phyloP scores from a whole-genome alignment of 2,113 vertebrate genomes.

The Scomber japonicus region DNA sequence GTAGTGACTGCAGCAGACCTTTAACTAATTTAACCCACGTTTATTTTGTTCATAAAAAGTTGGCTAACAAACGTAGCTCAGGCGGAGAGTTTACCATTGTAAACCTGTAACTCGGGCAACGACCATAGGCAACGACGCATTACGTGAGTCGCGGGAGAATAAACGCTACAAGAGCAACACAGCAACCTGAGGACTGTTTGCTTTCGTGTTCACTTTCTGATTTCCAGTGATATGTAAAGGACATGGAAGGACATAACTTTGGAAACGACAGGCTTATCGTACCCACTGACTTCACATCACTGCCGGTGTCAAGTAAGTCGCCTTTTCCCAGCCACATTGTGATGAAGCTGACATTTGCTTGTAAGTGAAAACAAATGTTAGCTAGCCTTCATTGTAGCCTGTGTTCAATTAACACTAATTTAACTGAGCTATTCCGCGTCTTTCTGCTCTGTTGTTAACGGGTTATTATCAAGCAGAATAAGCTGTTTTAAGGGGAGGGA shows the following conservation, averaged over 20 bases:
- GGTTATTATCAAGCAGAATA: not conserved
- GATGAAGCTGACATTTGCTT: not conserved
- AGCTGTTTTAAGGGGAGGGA: not conserved
- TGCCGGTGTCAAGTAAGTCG: constrained; percentile 63
- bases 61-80: not conserved
- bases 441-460: not conserved
- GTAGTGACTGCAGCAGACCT: no score
- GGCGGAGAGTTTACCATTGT: not conserved
- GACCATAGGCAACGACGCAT: constrained; percentile 39
- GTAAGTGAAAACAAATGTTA: not conserved
- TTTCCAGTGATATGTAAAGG: not conserved
- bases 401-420: not conserved
- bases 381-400: not conserved
- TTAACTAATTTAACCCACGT: not conserved
- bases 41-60: not conserved
- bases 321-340: not conserved
- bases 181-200: not conserved
- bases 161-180: not conserved
- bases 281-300: constrained; percentile 72
- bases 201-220: accelerated
- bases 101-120: constrained; percentile 55
- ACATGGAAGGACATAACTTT: constrained; percentile 62
- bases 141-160: constrained; percentile 47
- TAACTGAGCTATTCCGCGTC: no score
- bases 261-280: constrained; percentile 66